phyloP scores from a whole-genome alignment of 2,888 invertebrate species.

The Entomobrya proxima region DNA sequence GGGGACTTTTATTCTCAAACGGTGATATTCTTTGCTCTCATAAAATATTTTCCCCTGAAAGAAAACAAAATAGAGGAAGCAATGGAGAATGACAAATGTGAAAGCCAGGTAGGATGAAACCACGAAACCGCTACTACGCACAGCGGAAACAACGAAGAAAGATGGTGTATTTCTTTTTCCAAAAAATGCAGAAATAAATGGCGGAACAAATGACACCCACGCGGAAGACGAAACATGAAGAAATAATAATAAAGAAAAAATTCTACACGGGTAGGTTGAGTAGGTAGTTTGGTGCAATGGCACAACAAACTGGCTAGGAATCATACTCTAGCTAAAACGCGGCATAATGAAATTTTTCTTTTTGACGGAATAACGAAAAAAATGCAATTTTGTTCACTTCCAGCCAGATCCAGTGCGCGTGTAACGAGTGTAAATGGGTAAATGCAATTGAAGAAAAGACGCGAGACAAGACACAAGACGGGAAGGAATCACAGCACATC shows the following conservation, averaged over 20 bases:
- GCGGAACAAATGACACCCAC: slow-evolving; percentile 30
- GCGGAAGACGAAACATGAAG: background rate
- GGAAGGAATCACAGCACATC: slow-evolving; percentile 48
- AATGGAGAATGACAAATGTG: slow-evolving; percentile 34
- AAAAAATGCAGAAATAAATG: slow-evolving; percentile 25
- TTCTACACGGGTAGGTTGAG: background rate
- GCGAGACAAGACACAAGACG: no score
- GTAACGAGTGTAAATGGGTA: background rate
- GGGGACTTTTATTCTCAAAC: slow-evolving; percentile 12
- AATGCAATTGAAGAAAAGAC: slow-evolving; percentile 11
- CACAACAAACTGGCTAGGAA: no score
- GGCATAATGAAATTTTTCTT: slow-evolving; percentile 62
- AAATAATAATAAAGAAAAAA: background rate
- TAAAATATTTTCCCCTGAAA: slow-evolving; percentile 24
- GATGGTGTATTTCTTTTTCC: background rate
- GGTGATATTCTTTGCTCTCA: slow-evolving; percentile 9
- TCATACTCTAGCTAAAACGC: slow-evolving; percentile 34
- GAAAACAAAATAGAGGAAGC: background rate
- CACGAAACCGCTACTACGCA: slow-evolving; percentile 21
- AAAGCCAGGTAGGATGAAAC: slow-evolving; percentile 27
- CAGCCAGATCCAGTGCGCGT: background rate
- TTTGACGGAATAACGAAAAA: background rate
- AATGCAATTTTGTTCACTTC: slow-evolving; percentile 49
- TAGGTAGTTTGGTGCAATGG: background rate
- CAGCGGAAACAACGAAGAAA: background rate